Conservation (phyloP, 2,113 vertebrate species). For the Hiodon alosoides region DNA sequence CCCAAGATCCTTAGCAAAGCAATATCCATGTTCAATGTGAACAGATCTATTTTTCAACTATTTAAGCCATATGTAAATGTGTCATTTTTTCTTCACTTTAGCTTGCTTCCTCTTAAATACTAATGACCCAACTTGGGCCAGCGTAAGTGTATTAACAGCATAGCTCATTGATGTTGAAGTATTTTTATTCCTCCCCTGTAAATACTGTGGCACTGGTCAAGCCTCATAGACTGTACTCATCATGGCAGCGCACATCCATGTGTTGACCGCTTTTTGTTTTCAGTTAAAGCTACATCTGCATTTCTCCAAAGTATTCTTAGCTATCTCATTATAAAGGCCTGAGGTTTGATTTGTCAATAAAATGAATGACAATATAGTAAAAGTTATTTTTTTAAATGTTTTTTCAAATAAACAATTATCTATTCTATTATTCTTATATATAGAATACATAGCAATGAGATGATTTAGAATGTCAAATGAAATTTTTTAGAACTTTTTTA, state of each 20-base stretch:
- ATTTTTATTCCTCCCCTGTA: too few species aligned
- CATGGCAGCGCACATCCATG: too few species aligned
- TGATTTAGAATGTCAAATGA: slow-evolving; percentile 40
- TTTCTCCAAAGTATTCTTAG: not conserved
- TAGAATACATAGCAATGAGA: slow-evolving; percentile 23
- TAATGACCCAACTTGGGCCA: not conserved
- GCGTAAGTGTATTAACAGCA: not conserved
- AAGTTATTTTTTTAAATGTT: slow-evolving; percentile 47
- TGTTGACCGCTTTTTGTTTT: too few species aligned
- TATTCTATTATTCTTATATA: slow-evolving; percentile 26
- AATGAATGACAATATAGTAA: not conserved
- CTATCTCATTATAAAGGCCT: not conserved
- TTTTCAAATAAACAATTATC: slow-evolving; percentile 25
- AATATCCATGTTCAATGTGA: not conserved
- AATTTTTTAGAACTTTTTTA: slow-evolving; percentile 50
- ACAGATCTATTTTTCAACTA: not conserved
- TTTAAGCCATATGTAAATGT: not conserved
- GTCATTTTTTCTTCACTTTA: not conserved
- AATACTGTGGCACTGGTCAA: too few species aligned
- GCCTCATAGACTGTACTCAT: too few species aligned
- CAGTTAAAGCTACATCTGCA: too few species aligned
- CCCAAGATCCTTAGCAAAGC: not conserved
- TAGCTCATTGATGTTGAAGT: too few species aligned
- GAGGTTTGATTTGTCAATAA: not conserved
- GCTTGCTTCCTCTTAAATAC: not conserved